phyloP scores from a whole-genome alignment of 2,797 vertebrate species.

The Megalops cyprinoides region DNA sequence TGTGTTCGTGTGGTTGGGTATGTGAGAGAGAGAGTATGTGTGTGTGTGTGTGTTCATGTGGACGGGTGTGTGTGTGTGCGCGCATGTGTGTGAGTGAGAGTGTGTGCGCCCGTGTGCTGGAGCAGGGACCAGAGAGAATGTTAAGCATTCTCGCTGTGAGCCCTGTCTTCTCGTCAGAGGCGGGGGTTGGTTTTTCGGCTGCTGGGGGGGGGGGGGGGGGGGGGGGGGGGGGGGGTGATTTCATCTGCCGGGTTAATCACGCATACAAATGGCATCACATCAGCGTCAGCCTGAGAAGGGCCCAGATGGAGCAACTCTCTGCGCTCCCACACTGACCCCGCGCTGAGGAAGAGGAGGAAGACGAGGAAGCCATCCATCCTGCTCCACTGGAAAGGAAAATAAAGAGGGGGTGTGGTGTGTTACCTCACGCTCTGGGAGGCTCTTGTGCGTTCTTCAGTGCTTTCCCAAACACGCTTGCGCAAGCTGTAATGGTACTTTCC shows the following conservation, averaged over 20 bases:
- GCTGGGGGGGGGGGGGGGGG: not conserved
- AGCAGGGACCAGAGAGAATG: not conserved
- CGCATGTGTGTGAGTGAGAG: rapidly evolving
- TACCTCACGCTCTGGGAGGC: too few relatives aligned
- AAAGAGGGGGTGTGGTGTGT: too few relatives aligned
- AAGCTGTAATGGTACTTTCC: too few relatives aligned
- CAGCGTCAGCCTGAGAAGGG: conserved; percentile 39
- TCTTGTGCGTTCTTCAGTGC: not conserved
- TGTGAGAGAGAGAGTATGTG: not conserved
- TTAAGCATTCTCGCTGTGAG: conserved; percentile 1
- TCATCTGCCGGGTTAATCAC: conserved; percentile 32
- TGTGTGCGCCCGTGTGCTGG: not conserved
- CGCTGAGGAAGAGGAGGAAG: conserved; percentile 10
- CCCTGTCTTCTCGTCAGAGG: not conserved
- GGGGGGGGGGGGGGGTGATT: not conserved
- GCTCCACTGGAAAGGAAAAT: conserved; percentile 39
- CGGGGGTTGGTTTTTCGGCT: not conserved
- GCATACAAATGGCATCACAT: conserved; percentile 44
- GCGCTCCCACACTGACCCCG: conserved; percentile 34
- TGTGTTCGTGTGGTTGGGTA: not conserved
- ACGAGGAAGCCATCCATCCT: conserved; percentile 34
- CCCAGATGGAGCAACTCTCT: conserved; percentile 58
- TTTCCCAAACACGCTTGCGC: not conserved
- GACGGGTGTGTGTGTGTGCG: not conserved
- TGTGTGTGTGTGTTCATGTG: not conserved